phyloP scores from a whole-genome alignment of 2,113 vertebrate genomes.

The Mormyrus iriodes region DNA sequence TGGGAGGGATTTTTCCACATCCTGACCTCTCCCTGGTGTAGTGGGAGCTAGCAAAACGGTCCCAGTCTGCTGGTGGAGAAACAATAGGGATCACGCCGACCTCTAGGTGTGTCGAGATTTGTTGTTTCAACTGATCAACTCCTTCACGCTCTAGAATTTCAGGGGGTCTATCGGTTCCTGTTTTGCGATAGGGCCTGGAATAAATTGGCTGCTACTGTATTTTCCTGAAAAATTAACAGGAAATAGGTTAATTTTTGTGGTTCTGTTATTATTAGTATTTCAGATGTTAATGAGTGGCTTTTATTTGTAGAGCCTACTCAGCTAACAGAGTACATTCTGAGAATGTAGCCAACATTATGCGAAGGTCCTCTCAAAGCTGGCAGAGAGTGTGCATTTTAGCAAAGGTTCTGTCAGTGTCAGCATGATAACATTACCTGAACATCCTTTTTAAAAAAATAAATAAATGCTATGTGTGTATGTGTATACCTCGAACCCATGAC shows the following conservation, averaged over 20 bases:
- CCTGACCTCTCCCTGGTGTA: conserved; percentile 10
- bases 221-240: conserved; percentile 23
- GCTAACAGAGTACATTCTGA: neutral
- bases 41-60: neutral
- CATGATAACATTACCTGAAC: neutral
- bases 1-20: conserved; percentile 31
- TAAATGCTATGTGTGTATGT: neutral
- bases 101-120: neutral
- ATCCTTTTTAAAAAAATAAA: neutral
- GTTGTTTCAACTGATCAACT: conserved; percentile 20
- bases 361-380: neutral
- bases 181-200: conserved; percentile 13
- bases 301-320: neutral
- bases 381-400: neutral
- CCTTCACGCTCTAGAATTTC: conserved; percentile 22
- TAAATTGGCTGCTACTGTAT: conserved; percentile 15
- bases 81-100: conserved; percentile 15
- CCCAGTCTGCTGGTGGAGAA: neutral
- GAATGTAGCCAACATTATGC: neutral
- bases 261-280: neutral
- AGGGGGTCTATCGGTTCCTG: conserved; percentile 24
- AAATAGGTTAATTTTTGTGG: conserved; percentile 6
- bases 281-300: neutral
- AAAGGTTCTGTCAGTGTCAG: neutral
- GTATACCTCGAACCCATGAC: neutral